phyloP scores from a whole-genome alignment of 2,113 vertebrate genomes.

The Falco punctatus region DNA sequence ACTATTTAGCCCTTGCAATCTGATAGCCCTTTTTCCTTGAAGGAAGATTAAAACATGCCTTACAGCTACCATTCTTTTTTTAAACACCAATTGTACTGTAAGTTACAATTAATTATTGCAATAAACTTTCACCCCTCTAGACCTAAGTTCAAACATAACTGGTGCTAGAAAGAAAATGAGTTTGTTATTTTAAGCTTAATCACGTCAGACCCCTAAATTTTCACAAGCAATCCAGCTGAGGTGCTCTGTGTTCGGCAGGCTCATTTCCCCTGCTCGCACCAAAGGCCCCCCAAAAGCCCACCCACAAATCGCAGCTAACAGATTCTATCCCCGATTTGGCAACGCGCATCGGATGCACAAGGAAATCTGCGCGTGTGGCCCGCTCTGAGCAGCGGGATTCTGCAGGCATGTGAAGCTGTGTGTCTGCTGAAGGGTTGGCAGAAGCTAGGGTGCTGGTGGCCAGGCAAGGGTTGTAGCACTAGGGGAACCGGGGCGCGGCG shows the following conservation, averaged over 20 bases:
- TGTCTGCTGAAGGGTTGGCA: background rate
- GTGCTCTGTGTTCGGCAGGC: background rate
- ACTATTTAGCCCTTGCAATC: background rate
- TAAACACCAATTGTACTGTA: background rate
- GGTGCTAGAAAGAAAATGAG: constrained; percentile 28
- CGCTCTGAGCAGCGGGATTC: background rate
- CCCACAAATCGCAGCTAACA: background rate
- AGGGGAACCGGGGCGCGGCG: background rate
- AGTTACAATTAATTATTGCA: constrained; percentile 43
- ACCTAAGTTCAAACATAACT: constrained; percentile 16
- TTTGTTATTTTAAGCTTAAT: constrained; percentile 53
- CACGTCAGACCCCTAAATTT: constrained; percentile 7
- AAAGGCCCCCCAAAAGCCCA: background rate
- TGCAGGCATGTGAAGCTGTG: background rate
- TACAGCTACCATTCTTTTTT: constrained; percentile 23
- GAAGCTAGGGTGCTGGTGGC: background rate
- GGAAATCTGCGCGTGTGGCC: fast-evolving
- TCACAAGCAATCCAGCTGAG: background rate
- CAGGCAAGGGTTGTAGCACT: background rate
- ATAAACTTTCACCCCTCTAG: constrained; percentile 32
- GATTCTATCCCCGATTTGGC: background rate
- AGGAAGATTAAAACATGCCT: constrained; percentile 31
- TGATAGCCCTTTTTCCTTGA: background rate
- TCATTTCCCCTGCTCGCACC: background rate
- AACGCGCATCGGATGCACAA: fast-evolving